These are phyloP conservation scores for Gryllus longicercus DNA, from an alignment of 2,888 invertebrate genomes.

Conservation along the genomic window DNA sequence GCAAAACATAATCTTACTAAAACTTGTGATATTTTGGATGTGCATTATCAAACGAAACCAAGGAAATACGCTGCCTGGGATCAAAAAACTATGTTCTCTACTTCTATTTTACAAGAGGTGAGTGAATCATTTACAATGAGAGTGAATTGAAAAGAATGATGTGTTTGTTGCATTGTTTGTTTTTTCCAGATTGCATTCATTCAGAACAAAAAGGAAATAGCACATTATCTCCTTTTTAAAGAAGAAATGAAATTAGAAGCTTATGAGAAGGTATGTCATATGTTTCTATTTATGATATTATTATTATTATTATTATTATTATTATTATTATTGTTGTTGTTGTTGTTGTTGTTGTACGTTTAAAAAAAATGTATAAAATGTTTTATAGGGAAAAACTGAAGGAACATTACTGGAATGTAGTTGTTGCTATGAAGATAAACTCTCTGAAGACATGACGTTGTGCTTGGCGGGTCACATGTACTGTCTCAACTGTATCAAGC, in stretches of 20 bases:
- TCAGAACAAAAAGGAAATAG: not conserved
- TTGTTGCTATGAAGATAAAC: slow-evolving; percentile 56
- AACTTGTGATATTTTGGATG: not conserved
- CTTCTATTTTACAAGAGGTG: not conserved
- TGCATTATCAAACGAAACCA: not conserved
- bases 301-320: too few species aligned
- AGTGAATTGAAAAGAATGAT: too few species aligned
- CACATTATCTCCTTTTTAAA: not conserved
- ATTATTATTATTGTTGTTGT: too few species aligned
- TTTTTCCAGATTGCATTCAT: not conserved
- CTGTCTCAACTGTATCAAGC: slow-evolving; percentile 51
- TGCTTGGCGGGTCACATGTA: slow-evolving; percentile 51
- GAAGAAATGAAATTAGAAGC: not conserved
- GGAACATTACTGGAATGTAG: slow-evolving; percentile 51
- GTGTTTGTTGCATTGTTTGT: not conserved
- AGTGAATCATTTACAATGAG: not conserved
- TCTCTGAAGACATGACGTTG: slow-evolving; percentile 46
- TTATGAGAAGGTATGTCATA: not conserved
- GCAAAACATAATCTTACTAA: not conserved
- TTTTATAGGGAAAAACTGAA: slow-evolving; percentile 43
- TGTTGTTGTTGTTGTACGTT: too few species aligned
- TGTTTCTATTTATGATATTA: too few species aligned
- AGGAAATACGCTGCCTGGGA: not conserved
- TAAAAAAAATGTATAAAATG: not conserved
- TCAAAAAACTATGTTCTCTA: not conserved